phyloP scores from a whole-genome alignment of 2,888 invertebrate genomes.

The Epicampocera succincta region DNA sequence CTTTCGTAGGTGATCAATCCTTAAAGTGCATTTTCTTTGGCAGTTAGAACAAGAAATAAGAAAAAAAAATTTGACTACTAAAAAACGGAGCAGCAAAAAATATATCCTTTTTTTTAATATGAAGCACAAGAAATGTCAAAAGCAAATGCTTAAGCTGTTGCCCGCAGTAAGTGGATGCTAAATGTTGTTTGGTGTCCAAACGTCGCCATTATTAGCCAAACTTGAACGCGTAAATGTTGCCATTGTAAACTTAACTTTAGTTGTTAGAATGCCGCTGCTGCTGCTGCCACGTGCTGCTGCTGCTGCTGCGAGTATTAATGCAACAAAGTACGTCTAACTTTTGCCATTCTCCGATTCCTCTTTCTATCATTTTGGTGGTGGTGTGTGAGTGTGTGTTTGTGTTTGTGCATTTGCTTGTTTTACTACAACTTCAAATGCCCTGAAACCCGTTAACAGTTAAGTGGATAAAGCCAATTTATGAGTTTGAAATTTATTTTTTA shows the following conservation, averaged over 20 bases:
- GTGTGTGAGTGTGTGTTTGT: slow-evolving; percentile 4
- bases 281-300: slow-evolving; percentile 73
- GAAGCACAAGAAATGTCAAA: slow-evolving; percentile 55
- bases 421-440: slow-evolving; percentile 54
- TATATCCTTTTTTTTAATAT: slow-evolving; percentile 26
- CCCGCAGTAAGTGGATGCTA: slow-evolving; percentile 38
- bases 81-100: not conserved
- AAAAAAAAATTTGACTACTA: not conserved
- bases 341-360: slow-evolving; percentile 49
- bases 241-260: slow-evolving; percentile 57
- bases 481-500: slow-evolving; percentile 76
- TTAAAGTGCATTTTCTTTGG: slow-evolving; percentile 71
- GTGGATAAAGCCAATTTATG: slow-evolving; percentile 82
- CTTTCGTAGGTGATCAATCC: slow-evolving; percentile 72
- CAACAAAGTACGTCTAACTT: slow-evolving; percentile 54
- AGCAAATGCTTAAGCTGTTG: slow-evolving; percentile 58
- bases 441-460: slow-evolving; percentile 80
- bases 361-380: slow-evolving; percentile 1
- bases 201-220: slow-evolving; percentile 67
- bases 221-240: slow-evolving; percentile 61
- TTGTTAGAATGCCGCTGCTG: slow-evolving; percentile 66
- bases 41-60: slow-evolving; percentile 42
- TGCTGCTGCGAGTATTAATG: slow-evolving; percentile 63
- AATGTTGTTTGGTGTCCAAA: slow-evolving; percentile 59
- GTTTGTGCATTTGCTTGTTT: slow-evolving; percentile 2